Evolutionary conservation across 2,113 vertebrate genomes (phyloP).

Genomic region (Lonchura striata): DNA sequence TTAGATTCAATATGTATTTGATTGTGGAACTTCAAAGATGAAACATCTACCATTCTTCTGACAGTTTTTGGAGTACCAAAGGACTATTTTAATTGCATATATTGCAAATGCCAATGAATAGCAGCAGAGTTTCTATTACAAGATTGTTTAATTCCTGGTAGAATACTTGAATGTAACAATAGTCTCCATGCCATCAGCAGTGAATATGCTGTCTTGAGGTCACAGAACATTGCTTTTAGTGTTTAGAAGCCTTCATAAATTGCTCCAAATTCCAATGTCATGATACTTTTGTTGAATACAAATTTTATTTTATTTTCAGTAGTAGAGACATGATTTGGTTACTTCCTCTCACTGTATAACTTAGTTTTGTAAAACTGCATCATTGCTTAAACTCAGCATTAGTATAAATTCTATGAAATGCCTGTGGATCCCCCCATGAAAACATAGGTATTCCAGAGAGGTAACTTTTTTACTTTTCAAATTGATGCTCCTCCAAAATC

Average conservation of each 20-base stretch:
- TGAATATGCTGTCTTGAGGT: neutral
- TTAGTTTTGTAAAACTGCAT: neutral
- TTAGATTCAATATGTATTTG: neutral
- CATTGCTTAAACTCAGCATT: neutral
- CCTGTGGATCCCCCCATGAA: neutral
- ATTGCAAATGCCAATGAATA: neutral
- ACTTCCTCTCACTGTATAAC: neutral
- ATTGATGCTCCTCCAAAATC: neutral
- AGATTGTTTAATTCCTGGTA: neutral
- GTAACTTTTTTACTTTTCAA: neutral
- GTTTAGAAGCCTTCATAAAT: neutral
- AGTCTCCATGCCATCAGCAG: neutral
- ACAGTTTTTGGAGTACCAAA: neutral
- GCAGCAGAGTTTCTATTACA: neutral
- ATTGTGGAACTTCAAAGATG: neutral
- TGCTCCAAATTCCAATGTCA: neutral
- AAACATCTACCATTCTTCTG: neutral
- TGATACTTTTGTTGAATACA: neutral
- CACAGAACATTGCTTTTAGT: neutral
- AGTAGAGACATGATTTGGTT: neutral
- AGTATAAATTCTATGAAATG: neutral
- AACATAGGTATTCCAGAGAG: neutral
- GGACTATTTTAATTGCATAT: neutral
- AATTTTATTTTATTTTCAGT: neutral
- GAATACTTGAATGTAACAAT: neutral